Percentiles rank a stretch among this genome's conserved stretches.
Evolutionary conservation across 92 coral and sea anemone genomes (phyloP).

Genomic region (Anthopleura xanthogrammica): DNA sequence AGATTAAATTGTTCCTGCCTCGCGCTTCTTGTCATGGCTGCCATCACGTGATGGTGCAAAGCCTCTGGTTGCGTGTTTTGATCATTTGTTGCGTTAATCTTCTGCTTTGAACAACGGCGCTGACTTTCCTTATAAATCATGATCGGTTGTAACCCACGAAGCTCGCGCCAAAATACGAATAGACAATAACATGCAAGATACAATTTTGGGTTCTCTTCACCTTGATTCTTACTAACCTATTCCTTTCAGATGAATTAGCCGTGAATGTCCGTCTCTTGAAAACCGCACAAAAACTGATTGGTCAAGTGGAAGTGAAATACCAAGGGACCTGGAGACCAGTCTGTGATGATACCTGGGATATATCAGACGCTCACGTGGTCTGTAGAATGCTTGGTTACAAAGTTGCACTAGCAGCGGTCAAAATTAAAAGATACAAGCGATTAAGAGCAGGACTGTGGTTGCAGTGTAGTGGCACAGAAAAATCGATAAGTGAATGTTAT

Average conservation of each 20-base stretch:
- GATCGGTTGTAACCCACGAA: no score
- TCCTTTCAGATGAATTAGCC: neutral
- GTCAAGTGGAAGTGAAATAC: neutral
- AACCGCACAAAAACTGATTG: neutral
- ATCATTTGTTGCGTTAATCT: no score
- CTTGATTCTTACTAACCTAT: no score
- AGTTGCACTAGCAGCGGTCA: neutral
- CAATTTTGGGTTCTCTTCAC: no score
- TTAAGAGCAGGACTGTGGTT: neutral
- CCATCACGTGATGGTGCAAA: no score
- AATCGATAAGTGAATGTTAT: neutral
- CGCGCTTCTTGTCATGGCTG: no score
- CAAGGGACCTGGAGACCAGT: neutral
- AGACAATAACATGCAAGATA: no score
- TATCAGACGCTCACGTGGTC: constrained; percentile 14
- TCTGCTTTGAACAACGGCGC: no score
- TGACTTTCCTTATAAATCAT: no score
- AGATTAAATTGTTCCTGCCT: no score
- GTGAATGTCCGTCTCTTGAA: neutral
- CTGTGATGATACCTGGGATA: constrained; percentile 7
- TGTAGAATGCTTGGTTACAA: constrained; percentile 13
- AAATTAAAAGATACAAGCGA: neutral
- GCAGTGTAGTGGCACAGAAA: neutral
- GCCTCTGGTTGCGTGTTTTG: no score
- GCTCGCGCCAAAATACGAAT: no score